These are phyloP conservation scores for Volucella inanis DNA, from an alignment of 2,888 invertebrate species.

Conservation along the genomic window DNA sequence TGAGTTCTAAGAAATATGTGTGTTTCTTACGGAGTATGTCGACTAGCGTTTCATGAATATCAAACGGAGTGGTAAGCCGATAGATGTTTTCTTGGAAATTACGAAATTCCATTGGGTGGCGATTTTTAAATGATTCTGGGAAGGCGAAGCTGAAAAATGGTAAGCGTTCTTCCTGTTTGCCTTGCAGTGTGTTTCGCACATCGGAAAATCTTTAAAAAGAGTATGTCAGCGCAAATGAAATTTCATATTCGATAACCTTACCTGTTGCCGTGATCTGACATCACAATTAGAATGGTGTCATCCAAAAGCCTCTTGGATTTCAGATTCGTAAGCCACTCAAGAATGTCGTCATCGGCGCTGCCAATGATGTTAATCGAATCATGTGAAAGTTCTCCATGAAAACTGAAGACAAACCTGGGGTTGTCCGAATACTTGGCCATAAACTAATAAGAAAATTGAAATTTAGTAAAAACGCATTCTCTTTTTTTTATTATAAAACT, in stretches of 20 bases:
- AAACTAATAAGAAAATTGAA: slow-evolving; percentile 81
- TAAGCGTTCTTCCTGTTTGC: slow-evolving; percentile 94
- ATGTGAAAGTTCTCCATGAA: slow-evolving; percentile 95
- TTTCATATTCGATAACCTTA: slow-evolving; percentile 78
- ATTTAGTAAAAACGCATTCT: background rate
- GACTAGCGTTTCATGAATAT: slow-evolving; percentile 91
- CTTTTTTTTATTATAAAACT: slow-evolving; percentile 73
- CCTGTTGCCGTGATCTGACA: slow-evolving; percentile 97
- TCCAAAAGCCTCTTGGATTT: slow-evolving; percentile 87
- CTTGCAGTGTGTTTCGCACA: slow-evolving; percentile 93
- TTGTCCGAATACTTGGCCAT: slow-evolving; percentile 86
- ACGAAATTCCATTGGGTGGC: slow-evolving; percentile 85
- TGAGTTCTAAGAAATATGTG: background rate
- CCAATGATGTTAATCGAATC: slow-evolving; percentile 92
- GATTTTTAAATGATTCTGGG: slow-evolving; percentile 87
- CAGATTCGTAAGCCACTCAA: slow-evolving; percentile 87
- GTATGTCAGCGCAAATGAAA: background rate
- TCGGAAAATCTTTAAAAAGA: slow-evolving; percentile 87
- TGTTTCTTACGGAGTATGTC: slow-evolving; percentile 84
- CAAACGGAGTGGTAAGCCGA: slow-evolving; percentile 93
- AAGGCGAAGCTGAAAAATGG: slow-evolving; percentile 93
- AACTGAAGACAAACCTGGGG: slow-evolving; percentile 93
- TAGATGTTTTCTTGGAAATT: slow-evolving; percentile 87
- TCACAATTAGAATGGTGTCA: slow-evolving; percentile 92
- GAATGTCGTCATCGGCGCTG: slow-evolving; percentile 89